Conservation (phyloP, 2,797 vertebrate species). For the Orientallactaga sibirica region DNA sequence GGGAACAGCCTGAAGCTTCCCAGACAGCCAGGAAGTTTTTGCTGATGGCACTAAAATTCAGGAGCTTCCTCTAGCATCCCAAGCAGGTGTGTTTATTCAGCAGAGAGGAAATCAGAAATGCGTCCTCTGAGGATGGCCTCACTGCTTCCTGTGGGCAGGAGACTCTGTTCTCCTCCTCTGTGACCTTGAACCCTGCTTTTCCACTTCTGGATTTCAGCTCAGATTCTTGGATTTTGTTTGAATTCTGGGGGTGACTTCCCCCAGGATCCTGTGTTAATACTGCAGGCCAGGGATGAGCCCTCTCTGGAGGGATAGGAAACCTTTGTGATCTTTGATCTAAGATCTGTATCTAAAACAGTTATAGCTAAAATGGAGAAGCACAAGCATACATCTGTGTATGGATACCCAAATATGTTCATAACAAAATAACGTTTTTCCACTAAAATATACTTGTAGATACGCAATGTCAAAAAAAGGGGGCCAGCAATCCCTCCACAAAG, state of each 20-base stretch:
- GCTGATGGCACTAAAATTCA: conserved; percentile 59
- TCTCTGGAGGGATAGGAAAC: not conserved
- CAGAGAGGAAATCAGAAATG: conserved; percentile 33
- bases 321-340: conserved; percentile 32
- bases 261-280: not conserved
- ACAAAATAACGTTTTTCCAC: conserved; percentile 8
- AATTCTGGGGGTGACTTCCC: conserved; percentile 24
- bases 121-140: conserved; percentile 6
- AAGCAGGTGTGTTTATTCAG: conserved; percentile 65
- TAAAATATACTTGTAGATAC: not conserved
- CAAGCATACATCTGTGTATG: not conserved
- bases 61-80: conserved; percentile 27
- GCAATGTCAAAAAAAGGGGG: not conserved
- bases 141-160: conserved; percentile 44
- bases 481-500: not conserved
- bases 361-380: not conserved
- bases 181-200: not conserved
- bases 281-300: not conserved
- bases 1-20: conserved; percentile 55
- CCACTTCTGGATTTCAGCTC: conserved; percentile 36
- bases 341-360: not conserved
- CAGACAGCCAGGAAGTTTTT: conserved; percentile 71
- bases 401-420: not conserved
- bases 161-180: conserved; percentile 54
- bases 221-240: conserved; percentile 19